Evolutionary conservation across 1,140 invertebrate genomes (phyloP).

Genomic region (Drosophila obscura): DNA sequence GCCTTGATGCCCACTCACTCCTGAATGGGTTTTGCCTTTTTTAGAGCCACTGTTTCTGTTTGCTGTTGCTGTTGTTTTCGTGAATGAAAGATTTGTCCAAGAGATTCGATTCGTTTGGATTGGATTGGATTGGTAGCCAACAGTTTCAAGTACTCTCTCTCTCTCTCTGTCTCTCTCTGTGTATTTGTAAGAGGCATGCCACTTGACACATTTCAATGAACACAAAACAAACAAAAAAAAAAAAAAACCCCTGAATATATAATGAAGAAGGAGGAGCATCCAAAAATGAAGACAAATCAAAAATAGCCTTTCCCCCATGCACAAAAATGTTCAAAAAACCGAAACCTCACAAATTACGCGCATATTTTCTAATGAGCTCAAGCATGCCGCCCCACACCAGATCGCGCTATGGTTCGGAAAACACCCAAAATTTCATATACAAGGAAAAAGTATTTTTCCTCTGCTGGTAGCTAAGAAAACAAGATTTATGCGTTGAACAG

Average conservation of each 20-base stretch:
- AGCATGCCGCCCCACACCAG: slow-evolving; percentile 41
- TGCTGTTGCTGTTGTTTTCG: slow-evolving; percentile 15
- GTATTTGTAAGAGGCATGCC: slow-evolving; percentile 29
- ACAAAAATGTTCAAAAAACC: slow-evolving; percentile 13
- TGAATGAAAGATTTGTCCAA: slow-evolving; percentile 10
- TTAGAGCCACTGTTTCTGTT: slow-evolving; percentile 60
- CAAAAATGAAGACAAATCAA: slow-evolving; percentile 50
- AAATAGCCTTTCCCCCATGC: slow-evolving; percentile 48
- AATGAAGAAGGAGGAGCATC: slow-evolving; percentile 4
- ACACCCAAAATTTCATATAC: slow-evolving; percentile 28
- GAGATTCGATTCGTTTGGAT: slow-evolving; percentile 62
- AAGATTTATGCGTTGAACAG: slow-evolving; percentile 50
- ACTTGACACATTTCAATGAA: slow-evolving; percentile 77
- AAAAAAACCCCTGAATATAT: no score
- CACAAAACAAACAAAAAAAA: not conserved
- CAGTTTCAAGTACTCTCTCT: slow-evolving; percentile 60
- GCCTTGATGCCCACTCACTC: slow-evolving; percentile 62
- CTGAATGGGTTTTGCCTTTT: slow-evolving; percentile 54
- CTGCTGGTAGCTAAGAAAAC: slow-evolving; percentile 6
- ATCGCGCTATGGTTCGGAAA: slow-evolving; percentile 73
- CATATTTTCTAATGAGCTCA: slow-evolving; percentile 82
- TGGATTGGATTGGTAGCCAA: slow-evolving; percentile 58
- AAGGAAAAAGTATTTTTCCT: slow-evolving; percentile 13
- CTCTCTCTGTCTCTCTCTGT: not conserved
- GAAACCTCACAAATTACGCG: slow-evolving; percentile 74